phyloP scores from a whole-genome alignment of 2,797 vertebrate genomes.

The Lates japonicus region DNA sequence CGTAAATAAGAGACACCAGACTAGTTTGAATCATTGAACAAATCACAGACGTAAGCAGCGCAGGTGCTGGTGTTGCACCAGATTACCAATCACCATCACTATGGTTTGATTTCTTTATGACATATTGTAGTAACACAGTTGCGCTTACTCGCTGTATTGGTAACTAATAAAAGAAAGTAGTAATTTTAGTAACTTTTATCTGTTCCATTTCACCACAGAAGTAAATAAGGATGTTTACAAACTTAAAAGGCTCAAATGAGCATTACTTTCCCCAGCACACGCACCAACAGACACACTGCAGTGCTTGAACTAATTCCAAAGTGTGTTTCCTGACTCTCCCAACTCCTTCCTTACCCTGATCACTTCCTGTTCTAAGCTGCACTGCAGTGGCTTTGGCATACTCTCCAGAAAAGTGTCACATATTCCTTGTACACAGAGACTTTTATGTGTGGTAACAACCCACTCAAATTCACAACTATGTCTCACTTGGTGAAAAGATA shows the following conservation, averaged over 20 bases:
- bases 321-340: conserved; percentile 64
- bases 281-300: conserved; percentile 29
- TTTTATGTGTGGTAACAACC: conserved; percentile 72
- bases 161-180: not conserved
- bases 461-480: conserved; percentile 56
- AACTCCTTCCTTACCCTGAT: conserved; percentile 72
- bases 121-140: not conserved
- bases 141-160: not conserved
- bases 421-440: conserved; percentile 61
- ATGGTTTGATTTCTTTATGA: conserved; percentile 1
- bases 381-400: conserved; percentile 60
- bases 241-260: conserved; percentile 28
- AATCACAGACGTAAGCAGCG: not conserved
- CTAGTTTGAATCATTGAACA: not conserved
- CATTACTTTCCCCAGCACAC: conserved; percentile 10
- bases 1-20: not conserved
- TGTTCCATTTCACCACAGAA: conserved; percentile 11
- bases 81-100: not conserved
- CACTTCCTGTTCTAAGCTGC: conserved; percentile 69
- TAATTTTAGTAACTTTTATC: conserved; percentile 20
- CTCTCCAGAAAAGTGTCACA: conserved; percentile 68
- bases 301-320: conserved; percentile 68
- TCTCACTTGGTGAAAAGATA: conserved; percentile 52
- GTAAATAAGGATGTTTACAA: conserved; percentile 60
- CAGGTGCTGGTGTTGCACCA: too few species aligned